Conservation (phyloP, 2,113 vertebrate genomes). For the Rousettus leschenaultii region DNA sequence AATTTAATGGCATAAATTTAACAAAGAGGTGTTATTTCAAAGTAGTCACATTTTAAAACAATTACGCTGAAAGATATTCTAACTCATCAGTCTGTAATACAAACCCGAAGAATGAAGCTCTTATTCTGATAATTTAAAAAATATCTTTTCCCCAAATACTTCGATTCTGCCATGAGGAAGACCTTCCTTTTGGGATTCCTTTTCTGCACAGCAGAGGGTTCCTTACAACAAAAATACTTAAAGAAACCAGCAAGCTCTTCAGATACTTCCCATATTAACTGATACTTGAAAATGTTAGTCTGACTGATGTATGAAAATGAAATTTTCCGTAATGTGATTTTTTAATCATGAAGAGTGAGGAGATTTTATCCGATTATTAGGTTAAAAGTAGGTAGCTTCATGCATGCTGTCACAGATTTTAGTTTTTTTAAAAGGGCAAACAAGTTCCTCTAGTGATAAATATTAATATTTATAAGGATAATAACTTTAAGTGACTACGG, state of each 20-base stretch:
- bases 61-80: neutral
- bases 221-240: neutral
- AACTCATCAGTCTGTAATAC: neutral
- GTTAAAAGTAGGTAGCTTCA: neutral
- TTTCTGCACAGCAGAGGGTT: neutral
- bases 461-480: neutral
- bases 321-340: conserved; percentile 20
- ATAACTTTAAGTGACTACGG: neutral
- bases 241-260: neutral
- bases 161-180: neutral
- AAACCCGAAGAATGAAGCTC: neutral
- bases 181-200: neutral
- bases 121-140: neutral
- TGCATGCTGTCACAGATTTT: neutral
- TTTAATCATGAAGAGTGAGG: neutral
- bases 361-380: neutral
- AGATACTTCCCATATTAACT: neutral
- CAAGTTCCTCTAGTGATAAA: conserved; percentile 2
- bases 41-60: neutral
- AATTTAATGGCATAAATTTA: neutral
- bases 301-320: neutral
- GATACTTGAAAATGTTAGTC: neutral
- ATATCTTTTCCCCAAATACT: neutral
- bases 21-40: neutral
- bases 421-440: neutral